A percentile compares a stretch with the other conserved stretches of the same genome.
phyloP scores from a whole-genome alignment of 2,888 invertebrate species.

The Stenurella melanura region DNA sequence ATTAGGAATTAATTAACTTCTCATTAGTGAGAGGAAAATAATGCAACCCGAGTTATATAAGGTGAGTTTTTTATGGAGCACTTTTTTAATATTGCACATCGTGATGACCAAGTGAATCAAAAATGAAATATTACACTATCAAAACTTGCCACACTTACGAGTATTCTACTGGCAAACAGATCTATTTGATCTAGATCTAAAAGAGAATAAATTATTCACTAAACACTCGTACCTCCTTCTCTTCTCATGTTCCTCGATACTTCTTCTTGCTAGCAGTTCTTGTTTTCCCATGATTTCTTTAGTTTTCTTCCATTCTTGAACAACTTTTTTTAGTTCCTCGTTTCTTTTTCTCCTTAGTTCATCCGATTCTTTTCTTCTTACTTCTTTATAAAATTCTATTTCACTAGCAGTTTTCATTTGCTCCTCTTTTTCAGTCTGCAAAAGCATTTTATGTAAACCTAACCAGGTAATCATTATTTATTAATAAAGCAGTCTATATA shows the following conservation, averaged over 20 bases:
- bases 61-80: too few species aligned
- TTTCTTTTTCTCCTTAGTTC: conserved; percentile 59
- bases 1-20: too few species aligned
- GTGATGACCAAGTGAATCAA: too few species aligned
- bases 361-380: conserved; percentile 57
- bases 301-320: conserved; percentile 61
- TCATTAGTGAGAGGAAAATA: too few species aligned
- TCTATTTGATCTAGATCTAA: conserved; percentile 18
- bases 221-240: conserved; percentile 45
- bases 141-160: too few species aligned
- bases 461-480: too few species aligned
- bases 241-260: conserved; percentile 54
- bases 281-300: conserved; percentile 55
- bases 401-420: conserved; percentile 67
- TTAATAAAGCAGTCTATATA: too few species aligned
- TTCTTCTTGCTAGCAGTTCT: conserved; percentile 55
- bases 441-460: neutral
- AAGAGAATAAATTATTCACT: conserved; percentile 25
- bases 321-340: conserved; percentile 60
- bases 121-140: too few species aligned
- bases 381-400: conserved; percentile 49
- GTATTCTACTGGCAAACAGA: conserved; percentile 9
- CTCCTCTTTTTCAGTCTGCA: conserved; percentile 61
- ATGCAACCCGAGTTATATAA: too few species aligned
- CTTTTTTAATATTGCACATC: too few species aligned